phyloP scores from a whole-genome alignment of 2,113 vertebrate genomes.

The Hypanus sabinus region DNA sequence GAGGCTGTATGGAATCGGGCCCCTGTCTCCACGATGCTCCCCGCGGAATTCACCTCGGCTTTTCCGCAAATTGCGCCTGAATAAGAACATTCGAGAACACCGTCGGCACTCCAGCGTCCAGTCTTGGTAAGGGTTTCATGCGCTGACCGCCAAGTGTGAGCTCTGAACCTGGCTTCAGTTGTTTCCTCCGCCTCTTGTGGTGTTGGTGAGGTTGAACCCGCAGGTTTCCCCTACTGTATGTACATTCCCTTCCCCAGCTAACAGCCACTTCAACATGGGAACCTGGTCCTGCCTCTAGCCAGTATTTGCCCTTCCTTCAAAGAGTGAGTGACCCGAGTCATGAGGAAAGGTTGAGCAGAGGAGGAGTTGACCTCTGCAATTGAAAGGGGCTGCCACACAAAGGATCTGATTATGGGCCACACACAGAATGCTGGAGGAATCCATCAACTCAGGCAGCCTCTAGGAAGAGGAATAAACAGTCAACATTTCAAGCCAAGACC shows the following conservation, averaged over 20 bases:
- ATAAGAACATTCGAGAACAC: conserved; percentile 39
- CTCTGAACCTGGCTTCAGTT: neutral
- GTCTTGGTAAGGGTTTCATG: conserved; percentile 37
- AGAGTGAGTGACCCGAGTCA: neutral
- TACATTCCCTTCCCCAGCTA: no score
- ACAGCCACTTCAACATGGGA: neutral
- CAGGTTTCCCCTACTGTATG: no score
- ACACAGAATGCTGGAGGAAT: no score
- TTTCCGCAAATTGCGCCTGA: conserved; percentile 39
- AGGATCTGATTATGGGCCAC: no score
- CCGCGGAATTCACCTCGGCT: neutral
- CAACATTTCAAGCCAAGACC: no score
- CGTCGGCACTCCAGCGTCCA: conserved; percentile 39
- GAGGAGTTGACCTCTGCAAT: neutral
- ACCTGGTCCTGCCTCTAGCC: neutral
- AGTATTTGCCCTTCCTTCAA: neutral
- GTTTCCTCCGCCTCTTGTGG: neutral
- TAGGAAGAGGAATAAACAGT: no score
- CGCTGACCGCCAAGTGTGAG: neutral
- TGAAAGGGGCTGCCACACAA: neutral
- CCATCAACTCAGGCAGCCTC: no score
- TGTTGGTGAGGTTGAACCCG: neutral
- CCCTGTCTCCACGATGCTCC: conserved; percentile 37
- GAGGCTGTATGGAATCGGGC: neutral
- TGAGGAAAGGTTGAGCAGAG: no score